A percentile compares a stretch with the other conserved stretches of the same genome.
Evolutionary conservation across 2,888 invertebrate species (phyloP).

Genomic region (Drosophila prostipennis): DNA sequence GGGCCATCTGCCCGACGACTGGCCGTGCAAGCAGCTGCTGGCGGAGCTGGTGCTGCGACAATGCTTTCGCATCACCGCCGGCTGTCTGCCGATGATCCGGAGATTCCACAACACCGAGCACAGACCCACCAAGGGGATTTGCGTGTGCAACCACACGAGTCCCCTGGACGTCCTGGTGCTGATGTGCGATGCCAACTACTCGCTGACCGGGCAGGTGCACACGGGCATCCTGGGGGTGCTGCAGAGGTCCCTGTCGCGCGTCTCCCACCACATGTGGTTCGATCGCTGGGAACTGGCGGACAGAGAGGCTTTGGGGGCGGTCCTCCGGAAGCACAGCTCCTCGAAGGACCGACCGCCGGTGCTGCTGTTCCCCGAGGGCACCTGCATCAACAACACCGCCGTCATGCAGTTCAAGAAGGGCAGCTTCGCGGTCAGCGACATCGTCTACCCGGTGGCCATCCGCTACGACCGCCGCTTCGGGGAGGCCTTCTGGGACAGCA

Average conservation of each 20-base stretch:
- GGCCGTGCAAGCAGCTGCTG: conserved; percentile 85
- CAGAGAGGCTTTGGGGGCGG: conserved; percentile 91
- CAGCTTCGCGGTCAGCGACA: conserved; percentile 97
- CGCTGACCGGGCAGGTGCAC: conserved; percentile 89
- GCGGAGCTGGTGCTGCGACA: conserved; percentile 92
- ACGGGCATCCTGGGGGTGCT: conserved; percentile 93
- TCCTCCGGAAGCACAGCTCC: conserved; percentile 94
- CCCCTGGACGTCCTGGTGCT: conserved; percentile 97
- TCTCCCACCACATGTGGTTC: conserved; percentile 98
- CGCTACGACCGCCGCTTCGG: conserved; percentile 86
- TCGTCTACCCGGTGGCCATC: conserved; percentile 98
- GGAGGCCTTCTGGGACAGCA: conserved; percentile 70
- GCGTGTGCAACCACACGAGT: conserved; percentile 99
- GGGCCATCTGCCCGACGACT: conserved; percentile 52
- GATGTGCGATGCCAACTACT: conserved; percentile 97
- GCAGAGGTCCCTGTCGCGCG: conserved; percentile 94
- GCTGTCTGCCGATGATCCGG: conserved; percentile 93
- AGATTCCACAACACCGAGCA: conserved; percentile 93
- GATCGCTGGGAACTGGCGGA: conserved; percentile 96
- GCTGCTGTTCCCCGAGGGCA: conserved; percentile 98
- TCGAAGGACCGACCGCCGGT: conserved; percentile 96
- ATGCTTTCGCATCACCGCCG: conserved; percentile 95
- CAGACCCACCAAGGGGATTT: conserved; percentile 92
- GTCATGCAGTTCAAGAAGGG: conserved; percentile 99
- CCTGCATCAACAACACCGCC: conserved; percentile 99